Percentiles rank a stretch among this genome's conserved stretches.
Conservation (phyloP, 2,113 vertebrate genomes). For the Cyprinodon tularosa region DNA sequence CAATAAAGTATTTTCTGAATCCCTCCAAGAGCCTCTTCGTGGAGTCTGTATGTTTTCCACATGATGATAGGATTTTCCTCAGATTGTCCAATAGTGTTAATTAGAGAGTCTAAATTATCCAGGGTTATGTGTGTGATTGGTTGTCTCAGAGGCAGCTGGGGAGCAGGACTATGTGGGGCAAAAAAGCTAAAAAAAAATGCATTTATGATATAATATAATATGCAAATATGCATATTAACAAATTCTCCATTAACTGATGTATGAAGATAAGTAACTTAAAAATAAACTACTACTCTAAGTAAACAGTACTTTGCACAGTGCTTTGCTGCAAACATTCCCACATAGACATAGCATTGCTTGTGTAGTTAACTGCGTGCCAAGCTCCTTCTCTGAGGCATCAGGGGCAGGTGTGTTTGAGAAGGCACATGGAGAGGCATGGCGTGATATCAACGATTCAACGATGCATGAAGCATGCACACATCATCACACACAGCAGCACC, state of each 20-base stretch:
- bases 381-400: constrained; percentile 55
- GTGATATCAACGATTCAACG: constrained; percentile 55
- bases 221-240: not conserved
- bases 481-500: constrained; percentile 62
- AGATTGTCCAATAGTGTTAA: not conserved
- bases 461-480: constrained; percentile 68
- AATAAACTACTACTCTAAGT: not conserved
- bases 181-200: no score
- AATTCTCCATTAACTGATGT: not conserved
- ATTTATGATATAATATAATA: no score
- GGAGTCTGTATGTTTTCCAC: not conserved
- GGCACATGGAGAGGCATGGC: constrained; percentile 58
- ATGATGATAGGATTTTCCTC: not conserved
- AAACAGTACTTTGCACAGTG: not conserved
- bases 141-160: not conserved
- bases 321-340: not conserved
- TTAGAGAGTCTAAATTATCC: not conserved
- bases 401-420: constrained; percentile 71
- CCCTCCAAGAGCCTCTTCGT: not conserved
- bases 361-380: constrained; percentile 33
- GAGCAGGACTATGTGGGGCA: no score
- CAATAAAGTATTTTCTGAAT: not conserved
- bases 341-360: constrained; percentile 3
- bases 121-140: not conserved
- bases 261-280: not conserved